Evolutionary conservation across 2,888 invertebrate genomes (phyloP).

Genomic region (Sacculina carcini): DNA sequence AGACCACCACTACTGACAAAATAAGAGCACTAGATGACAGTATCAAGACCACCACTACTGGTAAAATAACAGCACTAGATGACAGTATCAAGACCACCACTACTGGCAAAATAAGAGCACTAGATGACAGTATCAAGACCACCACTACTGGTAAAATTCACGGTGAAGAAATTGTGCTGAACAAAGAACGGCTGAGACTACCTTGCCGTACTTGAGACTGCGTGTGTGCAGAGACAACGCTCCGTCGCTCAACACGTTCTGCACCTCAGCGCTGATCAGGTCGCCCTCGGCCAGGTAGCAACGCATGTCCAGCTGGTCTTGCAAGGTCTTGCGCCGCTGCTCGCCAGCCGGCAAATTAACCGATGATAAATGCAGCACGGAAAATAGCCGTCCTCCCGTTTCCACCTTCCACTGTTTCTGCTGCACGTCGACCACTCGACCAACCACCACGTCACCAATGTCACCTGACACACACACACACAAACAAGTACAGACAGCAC

Average conservation of each 20-base stretch:
- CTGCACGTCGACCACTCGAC: conserved; percentile 75
- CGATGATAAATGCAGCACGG: conserved; percentile 59
- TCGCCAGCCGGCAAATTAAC: conserved; percentile 76
- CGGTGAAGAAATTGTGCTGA: too few species aligned
- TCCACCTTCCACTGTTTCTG: conserved; percentile 58
- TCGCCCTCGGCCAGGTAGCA: conserved; percentile 82
- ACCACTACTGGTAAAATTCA: too few species aligned
- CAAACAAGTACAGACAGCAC: too few species aligned
- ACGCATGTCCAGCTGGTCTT: conserved; percentile 96
- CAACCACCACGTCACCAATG: conserved; percentile 90
- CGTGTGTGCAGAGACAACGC: conserved; percentile 77
- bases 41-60: too few species aligned
- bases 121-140: too few species aligned
- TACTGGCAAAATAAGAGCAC: too few species aligned
- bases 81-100: too few species aligned
- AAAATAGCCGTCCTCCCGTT: conserved; percentile 62
- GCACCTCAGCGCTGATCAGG: conserved; percentile 90
- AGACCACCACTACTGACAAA: too few species aligned
- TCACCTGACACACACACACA: conserved; percentile 28
- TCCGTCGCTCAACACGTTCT: conserved; percentile 72
- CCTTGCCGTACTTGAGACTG: conserved; percentile 89
- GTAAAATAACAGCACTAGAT: too few species aligned
- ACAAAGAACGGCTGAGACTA: conserved; percentile 21
- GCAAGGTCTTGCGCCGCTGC: conserved; percentile 48
- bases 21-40: too few species aligned